Base-by-base conservation (phyloP, 2,888 invertebrate genomes). In the Macaria notata region DNA sequence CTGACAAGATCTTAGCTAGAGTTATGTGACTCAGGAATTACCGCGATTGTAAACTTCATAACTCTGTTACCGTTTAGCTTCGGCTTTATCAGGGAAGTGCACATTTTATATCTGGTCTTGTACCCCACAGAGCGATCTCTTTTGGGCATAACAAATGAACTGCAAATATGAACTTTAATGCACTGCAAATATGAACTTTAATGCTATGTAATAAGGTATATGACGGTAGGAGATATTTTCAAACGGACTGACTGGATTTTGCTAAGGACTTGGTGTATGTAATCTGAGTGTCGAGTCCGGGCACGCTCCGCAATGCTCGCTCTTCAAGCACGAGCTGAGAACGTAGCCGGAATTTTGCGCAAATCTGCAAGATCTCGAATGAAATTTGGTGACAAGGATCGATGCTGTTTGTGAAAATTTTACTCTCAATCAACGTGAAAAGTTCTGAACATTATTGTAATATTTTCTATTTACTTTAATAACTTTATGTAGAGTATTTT, bases 1-100 rank as follows among this genome's bases (percentile, higher is more conserved):
- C 62, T 61, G 60, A 57, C 58, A 57, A 58, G 49, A 61, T 62
- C 62, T 63, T 59, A 54, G 33, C 45, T 50, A 47, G 47, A 54
- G 44, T 56, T 51, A 46, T 52, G 52, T 63, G 61, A 60, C 31
- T 48, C 48, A 56, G 56, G 56, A 49, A 48, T 48, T 51, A 44
- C 29, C 29, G 31, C 39, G 51, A 56, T 42, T 49, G 43, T 53
- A 46, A 53, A 53, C 33, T 57, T 57, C 52, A 57, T 49, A 49
- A 49, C 45, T 50, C 50, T 51, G 51, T 46, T 50, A 50, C 29
- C 29, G 44, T 50, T 50, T 50, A 50, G 38, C 50, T 49, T 33
- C 19, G 29, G 9, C 33, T 50, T 50, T 50, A 50, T 43, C 33
- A 42, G 29, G 29, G 38, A 5, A 43, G 43, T 49, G 9, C 42